These are phyloP conservation scores for Paracentrotus lividus DNA, from an alignment of 53 echinoderm and acorn worm genomes.

Conservation along the genomic window DNA sequence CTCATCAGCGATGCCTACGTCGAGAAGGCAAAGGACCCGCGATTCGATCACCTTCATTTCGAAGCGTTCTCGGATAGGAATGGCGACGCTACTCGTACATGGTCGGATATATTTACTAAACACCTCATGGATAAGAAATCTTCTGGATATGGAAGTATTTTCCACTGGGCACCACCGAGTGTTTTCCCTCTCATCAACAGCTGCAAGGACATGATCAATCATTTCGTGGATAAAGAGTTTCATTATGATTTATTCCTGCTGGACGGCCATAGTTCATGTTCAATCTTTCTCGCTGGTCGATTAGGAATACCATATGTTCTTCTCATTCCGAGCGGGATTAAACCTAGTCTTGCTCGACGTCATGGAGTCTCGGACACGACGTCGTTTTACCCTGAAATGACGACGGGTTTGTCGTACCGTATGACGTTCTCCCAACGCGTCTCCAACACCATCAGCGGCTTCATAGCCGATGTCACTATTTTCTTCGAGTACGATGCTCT, in stretches of 20 bases:
- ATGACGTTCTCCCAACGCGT: conserved; percentile 60
- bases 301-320: conserved; percentile 50
- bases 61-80: conserved; percentile 13
- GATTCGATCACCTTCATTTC: neutral
- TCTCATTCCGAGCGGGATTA: conserved; percentile 44
- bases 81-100: neutral
- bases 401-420: conserved; percentile 53
- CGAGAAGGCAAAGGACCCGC: conserved; percentile 46
- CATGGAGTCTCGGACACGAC: conserved; percentile 54
- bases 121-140: conserved; percentile 18
- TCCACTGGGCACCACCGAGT: neutral
- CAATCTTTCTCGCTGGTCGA: conserved; percentile 37
- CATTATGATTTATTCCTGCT: conserved; percentile 47
- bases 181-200: neutral
- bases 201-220: conserved; percentile 61
- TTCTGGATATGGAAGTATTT: neutral
- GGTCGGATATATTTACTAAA: conserved; percentile 11
- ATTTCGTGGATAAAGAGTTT: neutral
- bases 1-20: conserved; percentile 57
- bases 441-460: conserved; percentile 32
- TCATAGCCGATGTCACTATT: neutral
- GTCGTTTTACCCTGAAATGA: conserved; percentile 55
- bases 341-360: conserved; percentile 57
- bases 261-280: conserved; percentile 51
- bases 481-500: conserved; percentile 51